Evolutionary conservation across 2,888 invertebrate genomes (phyloP).

Genomic region (Meiosimyza decipiens): DNA sequence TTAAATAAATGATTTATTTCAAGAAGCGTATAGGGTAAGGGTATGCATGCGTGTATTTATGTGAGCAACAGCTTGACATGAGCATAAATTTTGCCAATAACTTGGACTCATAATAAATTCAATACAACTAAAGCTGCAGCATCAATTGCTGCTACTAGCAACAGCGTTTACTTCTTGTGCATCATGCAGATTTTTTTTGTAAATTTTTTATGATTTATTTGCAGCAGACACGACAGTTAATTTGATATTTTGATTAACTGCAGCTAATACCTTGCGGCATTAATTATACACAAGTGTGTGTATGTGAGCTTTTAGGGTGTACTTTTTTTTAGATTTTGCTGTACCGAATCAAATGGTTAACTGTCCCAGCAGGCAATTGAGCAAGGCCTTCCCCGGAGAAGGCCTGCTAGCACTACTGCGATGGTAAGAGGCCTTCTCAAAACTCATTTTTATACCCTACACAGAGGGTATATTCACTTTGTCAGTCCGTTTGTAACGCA

Average conservation of each 20-base stretch:
- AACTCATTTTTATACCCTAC: too few relatives aligned
- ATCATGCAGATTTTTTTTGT: slow-evolving; percentile 47
- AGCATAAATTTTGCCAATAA: slow-evolving; percentile 53
- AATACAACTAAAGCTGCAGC: neutral
- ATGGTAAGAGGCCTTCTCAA: too few relatives aligned
- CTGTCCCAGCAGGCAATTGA: too few relatives aligned
- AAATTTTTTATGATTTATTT: slow-evolving; percentile 61
- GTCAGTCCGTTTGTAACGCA: too few relatives aligned
- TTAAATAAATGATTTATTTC: too few relatives aligned
- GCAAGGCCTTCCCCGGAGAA: too few relatives aligned
- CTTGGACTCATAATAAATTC: slow-evolving; percentile 36
- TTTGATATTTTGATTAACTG: slow-evolving; percentile 68
- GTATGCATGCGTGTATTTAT: too few relatives aligned
- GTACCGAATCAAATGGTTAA: neutral
- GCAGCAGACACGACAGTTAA: slow-evolving; percentile 67
- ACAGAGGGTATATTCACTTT: too few relatives aligned
- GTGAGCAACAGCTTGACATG: slow-evolving; percentile 49
- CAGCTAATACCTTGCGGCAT: slow-evolving; percentile 50
- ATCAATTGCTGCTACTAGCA: neutral
- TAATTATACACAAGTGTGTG: slow-evolving; percentile 21
- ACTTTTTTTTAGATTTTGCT: neutral
- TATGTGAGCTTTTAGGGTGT: slow-evolving; percentile 36
- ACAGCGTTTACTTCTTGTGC: slow-evolving; percentile 23
- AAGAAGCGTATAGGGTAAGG: too few relatives aligned
- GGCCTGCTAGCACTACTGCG: too few relatives aligned